These are phyloP conservation scores for Drosophila ficusphila DNA, from an alignment of 1,140 invertebrate species.

Conservation along the genomic window DNA sequence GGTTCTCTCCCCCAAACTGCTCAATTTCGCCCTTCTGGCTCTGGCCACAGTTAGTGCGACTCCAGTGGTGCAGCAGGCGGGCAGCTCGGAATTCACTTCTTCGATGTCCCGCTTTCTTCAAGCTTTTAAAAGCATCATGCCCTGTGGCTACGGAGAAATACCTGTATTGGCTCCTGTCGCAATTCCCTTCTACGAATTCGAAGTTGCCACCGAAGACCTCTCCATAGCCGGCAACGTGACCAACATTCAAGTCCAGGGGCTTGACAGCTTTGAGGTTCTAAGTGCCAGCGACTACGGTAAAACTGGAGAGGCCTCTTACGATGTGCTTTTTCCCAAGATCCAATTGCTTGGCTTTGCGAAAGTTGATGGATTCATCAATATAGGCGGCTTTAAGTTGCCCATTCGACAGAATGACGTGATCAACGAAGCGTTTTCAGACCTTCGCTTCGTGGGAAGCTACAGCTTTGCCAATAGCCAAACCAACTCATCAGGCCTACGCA, in stretches of 20 bases:
- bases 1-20: conserved; percentile 21
- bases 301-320: conserved; percentile 42
- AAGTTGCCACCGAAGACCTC: conserved; percentile 24
- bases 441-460: conserved; percentile 62
- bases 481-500: conserved; percentile 41
- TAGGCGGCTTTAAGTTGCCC: conserved; percentile 38
- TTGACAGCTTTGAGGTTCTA: conserved; percentile 53
- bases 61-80: conserved; percentile 26
- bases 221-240: conserved; percentile 46
- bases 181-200: conserved; percentile 26
- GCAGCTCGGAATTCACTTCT: conserved; percentile 25
- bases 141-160: conserved; percentile 56
- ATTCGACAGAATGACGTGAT: conserved; percentile 38
- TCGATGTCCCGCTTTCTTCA: conserved; percentile 40
- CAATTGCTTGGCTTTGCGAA: conserved; percentile 51
- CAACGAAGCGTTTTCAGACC: conserved; percentile 55
- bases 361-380: conserved; percentile 39
- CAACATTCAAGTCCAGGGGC: conserved; percentile 53
- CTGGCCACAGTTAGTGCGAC: conserved; percentile 12
- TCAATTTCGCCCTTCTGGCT: conserved; percentile 41
- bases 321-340: conserved; percentile 52
- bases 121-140: conserved; percentile 59
- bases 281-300: conserved; percentile 34
- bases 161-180: conserved; percentile 49
- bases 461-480: conserved; percentile 31